Evolutionary conservation across 2,797 vertebrate species (phyloP), one percentile per base, ranked within the genome.

Genomic region (Alfaro cultratus): DNA sequence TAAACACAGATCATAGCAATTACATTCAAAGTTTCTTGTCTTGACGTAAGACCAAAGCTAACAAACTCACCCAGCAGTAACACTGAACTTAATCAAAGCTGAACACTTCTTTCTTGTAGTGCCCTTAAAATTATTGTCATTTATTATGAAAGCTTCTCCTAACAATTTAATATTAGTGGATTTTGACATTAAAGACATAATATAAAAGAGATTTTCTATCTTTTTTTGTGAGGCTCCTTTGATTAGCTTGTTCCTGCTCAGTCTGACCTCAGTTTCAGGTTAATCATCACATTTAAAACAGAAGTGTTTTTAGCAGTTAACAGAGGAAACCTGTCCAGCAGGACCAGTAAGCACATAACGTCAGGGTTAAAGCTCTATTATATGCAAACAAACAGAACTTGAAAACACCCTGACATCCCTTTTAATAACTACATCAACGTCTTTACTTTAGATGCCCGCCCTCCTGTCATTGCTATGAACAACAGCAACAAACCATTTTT

Each of bases 251-350:
- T n/a, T 53, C 15, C 62, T 31, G 31, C 71, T 78, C 46, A 34
- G 3, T 29, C 55, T 77, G 47, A 82, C 84, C 62, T 57, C 9
- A 39, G 68, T 8, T 71, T 74, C 11, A 72, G 67, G 90, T 93
- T 93, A 93, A 93, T 92, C 75, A 92, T 94, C 93, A 89, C 0
- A 71, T 75, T 64, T 74, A 13, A 79, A 57, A 77, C 81, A 87
- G 81, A 86, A 86, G 82, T 88, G 75, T 43, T 72, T 68, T 81
- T 62, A 36, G 77, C 80, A 36, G 79, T 87, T 83, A 82, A 75
- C 47, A 29, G 76, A 83, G 79, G 75, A 77, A 93, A 92, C 90
- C 86, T 85, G 93, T 88, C 68, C 75, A 86, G 90, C 95, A 85
- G 90, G 95, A 88, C 60, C 2, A 39, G 84, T 84, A n/a, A 78